Conservation (phyloP, 2,888 invertebrate genomes). For the Clunio marinus region DNA sequence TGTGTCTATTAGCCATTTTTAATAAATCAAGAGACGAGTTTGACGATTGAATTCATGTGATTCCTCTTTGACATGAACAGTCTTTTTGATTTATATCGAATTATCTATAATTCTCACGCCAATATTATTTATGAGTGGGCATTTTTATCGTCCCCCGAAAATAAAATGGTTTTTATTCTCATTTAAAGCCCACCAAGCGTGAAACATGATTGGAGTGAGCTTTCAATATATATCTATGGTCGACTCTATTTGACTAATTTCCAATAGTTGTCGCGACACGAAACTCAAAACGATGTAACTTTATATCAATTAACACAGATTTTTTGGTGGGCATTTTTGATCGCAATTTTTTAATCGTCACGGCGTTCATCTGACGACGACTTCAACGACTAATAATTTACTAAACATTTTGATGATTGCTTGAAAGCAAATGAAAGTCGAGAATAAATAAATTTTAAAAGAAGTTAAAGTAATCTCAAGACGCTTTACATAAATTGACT, state of each 20-base stretch:
- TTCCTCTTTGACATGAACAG: no score
- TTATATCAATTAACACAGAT: neutral
- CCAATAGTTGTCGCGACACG: neutral
- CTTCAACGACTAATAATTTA: neutral
- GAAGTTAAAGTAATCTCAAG: neutral
- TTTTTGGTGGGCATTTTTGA: neutral
- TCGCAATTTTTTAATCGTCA: neutral
- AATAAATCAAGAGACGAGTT: neutral
- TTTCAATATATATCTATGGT: slow-evolving; percentile 26
- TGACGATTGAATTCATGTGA: neutral
- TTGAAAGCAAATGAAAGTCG: neutral
- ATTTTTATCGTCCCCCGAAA: neutral
- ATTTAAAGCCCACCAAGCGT: neutral
- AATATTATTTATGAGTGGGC: slow-evolving; percentile 1
- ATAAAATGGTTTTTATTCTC: neutral
- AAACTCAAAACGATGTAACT: no score
- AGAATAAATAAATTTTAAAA: neutral
- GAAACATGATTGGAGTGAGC: neutral
- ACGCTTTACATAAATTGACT: neutral
- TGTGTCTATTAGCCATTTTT: neutral
- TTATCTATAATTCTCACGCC: slow-evolving; percentile 4
- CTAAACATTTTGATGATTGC: neutral
- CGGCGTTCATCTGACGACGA: no score
- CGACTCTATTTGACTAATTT: neutral
- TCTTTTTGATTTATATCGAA: neutral